Conservation (phyloP, 2,113 vertebrate species). For the Ia io region DNA sequence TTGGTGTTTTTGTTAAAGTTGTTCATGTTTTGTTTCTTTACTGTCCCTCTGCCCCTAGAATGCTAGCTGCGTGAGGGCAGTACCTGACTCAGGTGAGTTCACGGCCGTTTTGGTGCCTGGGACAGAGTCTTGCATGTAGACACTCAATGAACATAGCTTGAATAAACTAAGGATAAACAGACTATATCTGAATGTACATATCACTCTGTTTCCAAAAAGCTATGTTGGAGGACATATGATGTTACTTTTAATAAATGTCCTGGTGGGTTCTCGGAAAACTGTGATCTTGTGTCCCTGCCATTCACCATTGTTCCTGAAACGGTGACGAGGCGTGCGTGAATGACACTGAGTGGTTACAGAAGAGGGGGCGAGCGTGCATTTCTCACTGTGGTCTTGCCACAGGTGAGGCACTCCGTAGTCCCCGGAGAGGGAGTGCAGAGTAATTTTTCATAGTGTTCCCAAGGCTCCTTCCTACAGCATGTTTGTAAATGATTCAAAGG, state of each 20-base stretch:
- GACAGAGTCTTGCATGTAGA: rapidly evolving
- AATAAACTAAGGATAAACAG: neutral
- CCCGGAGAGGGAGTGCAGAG: rapidly evolving
- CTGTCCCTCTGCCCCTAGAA: too few relatives aligned
- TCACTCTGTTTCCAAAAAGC: neutral
- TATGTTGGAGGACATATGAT: rapidly evolving
- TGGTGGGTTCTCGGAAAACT: neutral
- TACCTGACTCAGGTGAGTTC: too few relatives aligned
- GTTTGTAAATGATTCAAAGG: neutral
- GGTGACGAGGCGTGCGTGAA: rapidly evolving
- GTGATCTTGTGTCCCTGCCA: neutral
- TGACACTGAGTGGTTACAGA: neutral
- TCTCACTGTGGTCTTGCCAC: neutral
- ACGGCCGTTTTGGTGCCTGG: neutral
- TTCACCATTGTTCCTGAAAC: neutral
- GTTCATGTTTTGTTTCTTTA: rapidly evolving
- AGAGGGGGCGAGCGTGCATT: rapidly evolving
- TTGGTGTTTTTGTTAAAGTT: rapidly evolving
- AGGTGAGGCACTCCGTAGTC: rapidly evolving
- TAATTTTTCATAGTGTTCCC: rapidly evolving
- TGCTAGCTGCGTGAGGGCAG: neutral
- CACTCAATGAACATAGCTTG: rapidly evolving
- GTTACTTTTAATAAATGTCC: neutral
- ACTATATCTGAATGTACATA: rapidly evolving
- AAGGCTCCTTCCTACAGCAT: neutral